These are phyloP conservation scores for Drosophila bipectinata DNA, from an alignment of 1,140 invertebrate genomes.

Conservation along the genomic window DNA sequence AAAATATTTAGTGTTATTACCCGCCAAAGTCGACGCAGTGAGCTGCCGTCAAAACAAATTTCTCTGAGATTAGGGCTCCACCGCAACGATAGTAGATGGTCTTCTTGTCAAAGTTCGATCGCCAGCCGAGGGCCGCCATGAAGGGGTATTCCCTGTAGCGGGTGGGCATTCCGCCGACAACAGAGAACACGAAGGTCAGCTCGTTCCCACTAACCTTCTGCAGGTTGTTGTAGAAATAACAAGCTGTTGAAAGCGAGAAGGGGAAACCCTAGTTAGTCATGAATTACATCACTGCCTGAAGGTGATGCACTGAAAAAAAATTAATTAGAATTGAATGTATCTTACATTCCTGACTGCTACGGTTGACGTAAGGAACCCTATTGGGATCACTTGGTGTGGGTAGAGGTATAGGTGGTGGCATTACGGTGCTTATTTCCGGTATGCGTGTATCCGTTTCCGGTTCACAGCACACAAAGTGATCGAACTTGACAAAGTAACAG, in stretches of 20 bases:
- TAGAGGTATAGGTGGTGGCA: slow-evolving; percentile 9
- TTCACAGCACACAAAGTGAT: slow-evolving; percentile 74
- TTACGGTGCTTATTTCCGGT: slow-evolving; percentile 3
- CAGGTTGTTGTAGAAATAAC: slow-evolving; percentile 30
- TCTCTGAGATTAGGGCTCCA: slow-evolving; percentile 70
- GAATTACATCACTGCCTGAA: neutral
- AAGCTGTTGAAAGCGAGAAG: slow-evolving; percentile 31
- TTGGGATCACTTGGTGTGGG: neutral
- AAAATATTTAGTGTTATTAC: slow-evolving; percentile 24
- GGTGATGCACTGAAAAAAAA: neutral
- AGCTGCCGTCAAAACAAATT: slow-evolving; percentile 80
- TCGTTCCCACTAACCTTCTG: slow-evolving; percentile 16
- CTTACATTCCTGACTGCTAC: slow-evolving; percentile 51
- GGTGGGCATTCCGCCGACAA: slow-evolving; percentile 83
- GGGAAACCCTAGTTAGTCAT: neutral
- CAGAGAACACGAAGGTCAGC: slow-evolving; percentile 12
- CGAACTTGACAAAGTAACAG: slow-evolving; percentile 76
- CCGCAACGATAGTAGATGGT: slow-evolving; percentile 72
- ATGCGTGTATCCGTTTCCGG: slow-evolving; percentile 3
- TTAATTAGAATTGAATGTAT: too few relatives aligned
- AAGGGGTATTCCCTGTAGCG: slow-evolving; percentile 84
- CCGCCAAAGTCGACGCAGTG: slow-evolving; percentile 78
- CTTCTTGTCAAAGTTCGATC: slow-evolving; percentile 52
- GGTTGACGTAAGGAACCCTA: neutral
- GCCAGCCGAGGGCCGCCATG: slow-evolving; percentile 84